Evolutionary conservation across 2,113 vertebrate genomes (phyloP), one percentile per base, ranked within the genome.

Genomic region (Anguilla japonica): DNA sequence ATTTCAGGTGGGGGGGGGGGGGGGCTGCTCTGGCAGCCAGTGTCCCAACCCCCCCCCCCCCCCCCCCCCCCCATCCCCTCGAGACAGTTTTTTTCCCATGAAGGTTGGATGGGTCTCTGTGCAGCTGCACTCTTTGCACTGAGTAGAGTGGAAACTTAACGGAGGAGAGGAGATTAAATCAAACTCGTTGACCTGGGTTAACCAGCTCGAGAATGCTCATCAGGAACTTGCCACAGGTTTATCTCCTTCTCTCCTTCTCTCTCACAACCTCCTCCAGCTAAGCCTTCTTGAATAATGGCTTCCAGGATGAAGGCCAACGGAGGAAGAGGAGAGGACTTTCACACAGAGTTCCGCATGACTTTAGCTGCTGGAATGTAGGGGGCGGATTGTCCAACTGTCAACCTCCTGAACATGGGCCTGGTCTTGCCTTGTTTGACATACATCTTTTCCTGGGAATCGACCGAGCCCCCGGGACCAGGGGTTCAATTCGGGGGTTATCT

Each of bases 161-260:
- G 43, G 84, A 16, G 8, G 26, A 40, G 40, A 79, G 79, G 67
- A n/a, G 83, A 79, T 87, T 83, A 79, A 83, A 63, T n/a, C 75
- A 34, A 29, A 78, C 16, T 56, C 60, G 71, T 40, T 87, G 82
- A 87, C 67, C 67, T 60, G 8, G 86, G 87, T 26, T 84, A 63
- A 80, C 53, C 43, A 41, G 81, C 46, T 29, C 29, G 56, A 29
- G 26, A 29, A 20, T 20, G 15, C 56, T 40, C 46, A 53, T 50
- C 41, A 53, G 11, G 14, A 22, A 43, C 20, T 16, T 56, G 34
- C 20, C 26, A 16, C 18, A 40, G 5, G 9, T 1, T 60, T 81
- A 40, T 81, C 14, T 43, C 7, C 1, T 80, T 41, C 40, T 41
- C 40, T 41, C 39, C 40, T 26, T 34, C 34, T 81, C 14, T 41